Evolutionary conservation across 2,888 invertebrate genomes (phyloP), one percentile per base, ranked within the genome.

Genomic region (Lydus trimaculatus): DNA sequence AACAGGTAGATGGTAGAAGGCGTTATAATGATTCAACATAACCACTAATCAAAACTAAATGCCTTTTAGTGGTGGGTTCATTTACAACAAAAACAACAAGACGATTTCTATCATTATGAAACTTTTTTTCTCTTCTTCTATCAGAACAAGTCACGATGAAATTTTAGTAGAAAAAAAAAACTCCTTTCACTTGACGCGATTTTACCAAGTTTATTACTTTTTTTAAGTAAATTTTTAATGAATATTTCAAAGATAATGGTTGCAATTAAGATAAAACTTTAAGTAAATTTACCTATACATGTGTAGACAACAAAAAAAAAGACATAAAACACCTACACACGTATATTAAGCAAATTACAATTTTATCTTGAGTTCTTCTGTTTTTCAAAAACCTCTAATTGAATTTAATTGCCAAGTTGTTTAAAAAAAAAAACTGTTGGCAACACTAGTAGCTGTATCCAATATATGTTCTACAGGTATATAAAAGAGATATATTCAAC

Each of bases 1-100:
- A 28, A 36, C 60, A 31, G 36, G 60, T 60, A 36, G 31, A 36
- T 60, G 20, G 60, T 31, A 11, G 60, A 60, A 36, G 74, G 74
- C 73, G 74, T 74, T 73, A 72, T 74, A 73, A 73, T 74, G 74
- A 70, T 67, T 72, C 71, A 69, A 68, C 74, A 70, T 70, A 72
- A 74, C 72, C 72, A 72, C 72, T 70, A 73, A 74, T 74, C 74
- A 74, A 74, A n/a, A 72, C 66, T 73, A 74, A 74, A 72, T 73
- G 69, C 70, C 71, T 73, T 70, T 74, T 74, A 70, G 70, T 70
- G 69, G 69, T 69, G 48, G 70, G 70, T 64, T 70, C 70, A 63
- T 52, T 70, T 70, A 56, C 70, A 64, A 48, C 17, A 48, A n/a
- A 28, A 2, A 28, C 28, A 28, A 28, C 28, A 28, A 2, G 28